A percentile compares a stretch with the other conserved stretches of the same genome.
Conservation (phyloP, 2,888 invertebrate genomes). For the Cheilosia pagana region DNA sequence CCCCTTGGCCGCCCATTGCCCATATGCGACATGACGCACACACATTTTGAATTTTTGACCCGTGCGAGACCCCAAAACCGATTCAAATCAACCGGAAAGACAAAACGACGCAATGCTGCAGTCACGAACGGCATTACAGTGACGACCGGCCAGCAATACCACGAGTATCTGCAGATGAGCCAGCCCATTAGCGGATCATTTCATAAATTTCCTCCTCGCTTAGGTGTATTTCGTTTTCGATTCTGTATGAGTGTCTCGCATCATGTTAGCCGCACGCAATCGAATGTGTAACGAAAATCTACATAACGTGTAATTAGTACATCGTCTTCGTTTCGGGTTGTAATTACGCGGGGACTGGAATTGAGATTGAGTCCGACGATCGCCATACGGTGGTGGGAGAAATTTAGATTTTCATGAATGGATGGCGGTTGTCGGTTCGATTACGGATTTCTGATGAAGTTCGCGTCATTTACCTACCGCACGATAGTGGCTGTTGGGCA, state of each 20-base stretch:
- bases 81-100: conserved; percentile 73
- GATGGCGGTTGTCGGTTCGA: conserved; percentile 15
- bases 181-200: conserved; percentile 71
- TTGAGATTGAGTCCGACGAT: no score
- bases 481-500: conserved; percentile 2
- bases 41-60: conserved; percentile 68
- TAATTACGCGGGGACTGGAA: conserved; percentile 42
- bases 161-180: conserved; percentile 52
- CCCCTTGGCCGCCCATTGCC: conserved; percentile 27
- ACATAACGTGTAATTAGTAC: conserved; percentile 70
- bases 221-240: not conserved
- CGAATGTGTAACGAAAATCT: conserved; percentile 66
- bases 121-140: conserved; percentile 71
- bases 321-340: conserved; percentile 57
- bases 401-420: conserved; percentile 61
- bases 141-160: not conserved
- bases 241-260: not conserved
- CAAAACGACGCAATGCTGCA: conserved; percentile 55
- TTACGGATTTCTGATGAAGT: conserved; percentile 35
- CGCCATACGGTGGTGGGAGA: no score
- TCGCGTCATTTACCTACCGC: conserved; percentile 52
- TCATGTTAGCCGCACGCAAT: conserved; percentile 67
- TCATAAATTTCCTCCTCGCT: conserved; percentile 46
- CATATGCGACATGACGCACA: conserved; percentile 62
- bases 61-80: conserved; percentile 63